Conservation (phyloP, 1,140 invertebrate genomes). For the Phthorimaea operculella region DNA sequence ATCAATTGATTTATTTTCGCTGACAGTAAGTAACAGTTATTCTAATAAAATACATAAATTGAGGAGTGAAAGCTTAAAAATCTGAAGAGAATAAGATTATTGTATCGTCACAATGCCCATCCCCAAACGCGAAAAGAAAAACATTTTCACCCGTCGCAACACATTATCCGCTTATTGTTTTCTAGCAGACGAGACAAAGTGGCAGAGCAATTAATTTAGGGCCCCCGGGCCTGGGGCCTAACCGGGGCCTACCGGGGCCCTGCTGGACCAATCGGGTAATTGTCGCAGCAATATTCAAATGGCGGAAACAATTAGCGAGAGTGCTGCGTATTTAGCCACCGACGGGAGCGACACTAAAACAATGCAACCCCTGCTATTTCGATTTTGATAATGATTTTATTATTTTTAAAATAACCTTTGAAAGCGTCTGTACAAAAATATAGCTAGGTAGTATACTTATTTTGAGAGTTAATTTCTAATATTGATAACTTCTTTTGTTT, state of each 20-base stretch:
- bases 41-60: no score
- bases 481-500: no score
- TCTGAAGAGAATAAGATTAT: no score
- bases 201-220: slow-evolving; percentile 61
- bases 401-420: background rate
- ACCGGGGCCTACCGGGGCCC: background rate
- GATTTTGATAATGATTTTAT: background rate
- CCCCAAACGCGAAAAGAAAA: no score
- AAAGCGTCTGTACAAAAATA: no score
- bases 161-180: background rate
- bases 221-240: slow-evolving; percentile 29
- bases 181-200: slow-evolving; percentile 37
- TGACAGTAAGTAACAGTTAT: no score
- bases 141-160: background rate
- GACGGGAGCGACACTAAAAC: background rate
- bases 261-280: slow-evolving; percentile 62
- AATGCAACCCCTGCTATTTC: background rate
- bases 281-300: slow-evolving; percentile 68
- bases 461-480: no score
- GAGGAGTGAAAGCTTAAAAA: no score
- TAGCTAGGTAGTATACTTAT: no score
- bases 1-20: no score
- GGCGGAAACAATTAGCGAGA: slow-evolving; percentile 68
- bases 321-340: slow-evolving; percentile 49
- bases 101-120: no score